A percentile compares a stretch with the other conserved stretches of the same genome.
These are phyloP conservation scores for Ivindomyrus marchei DNA, from an alignment of 2,113 vertebrate species.

Conservation along the genomic window DNA sequence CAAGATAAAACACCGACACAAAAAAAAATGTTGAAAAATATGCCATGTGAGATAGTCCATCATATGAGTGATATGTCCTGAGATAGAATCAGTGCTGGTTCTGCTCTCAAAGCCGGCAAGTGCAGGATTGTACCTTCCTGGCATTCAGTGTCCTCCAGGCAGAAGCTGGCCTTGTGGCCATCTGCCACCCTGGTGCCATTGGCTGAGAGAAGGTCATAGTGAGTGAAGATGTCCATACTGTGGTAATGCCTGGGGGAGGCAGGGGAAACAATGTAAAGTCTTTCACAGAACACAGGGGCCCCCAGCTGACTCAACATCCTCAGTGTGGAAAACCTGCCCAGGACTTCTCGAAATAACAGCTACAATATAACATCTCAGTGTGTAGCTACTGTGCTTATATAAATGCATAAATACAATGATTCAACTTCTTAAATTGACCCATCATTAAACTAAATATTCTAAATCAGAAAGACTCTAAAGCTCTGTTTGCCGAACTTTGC, in stretches of 20 bases:
- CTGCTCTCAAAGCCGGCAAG: not conserved
- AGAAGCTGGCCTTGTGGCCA: slow-evolving; percentile 98
- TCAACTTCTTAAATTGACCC: not conserved
- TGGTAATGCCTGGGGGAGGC: slow-evolving; percentile 80
- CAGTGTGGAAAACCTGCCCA: not conserved
- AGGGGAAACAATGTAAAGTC: slow-evolving; percentile 9
- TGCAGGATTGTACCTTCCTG: slow-evolving; percentile 68
- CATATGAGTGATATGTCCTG: not conserved
- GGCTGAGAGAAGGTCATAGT: slow-evolving; percentile 84
- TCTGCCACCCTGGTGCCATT: slow-evolving; percentile 92
- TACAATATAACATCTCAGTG: not conserved
- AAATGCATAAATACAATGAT: not conserved
- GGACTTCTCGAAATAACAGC: not conserved
- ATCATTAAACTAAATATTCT: not conserved
- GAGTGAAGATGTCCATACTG: slow-evolving; percentile 97
- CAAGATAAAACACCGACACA: not conserved
- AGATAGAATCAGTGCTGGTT: not conserved
- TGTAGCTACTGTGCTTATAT: not conserved
- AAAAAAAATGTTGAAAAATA: not conserved
- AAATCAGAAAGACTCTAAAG: not conserved
- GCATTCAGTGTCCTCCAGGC: slow-evolving; percentile 89
- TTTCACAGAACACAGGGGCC: not conserved
- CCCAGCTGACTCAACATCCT: not conserved
- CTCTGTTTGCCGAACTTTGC: not conserved
- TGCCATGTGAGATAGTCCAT: not conserved